Evolutionary conservation across 2,888 invertebrate species (phyloP).

Genomic region (Allolobophora icterica): DNA sequence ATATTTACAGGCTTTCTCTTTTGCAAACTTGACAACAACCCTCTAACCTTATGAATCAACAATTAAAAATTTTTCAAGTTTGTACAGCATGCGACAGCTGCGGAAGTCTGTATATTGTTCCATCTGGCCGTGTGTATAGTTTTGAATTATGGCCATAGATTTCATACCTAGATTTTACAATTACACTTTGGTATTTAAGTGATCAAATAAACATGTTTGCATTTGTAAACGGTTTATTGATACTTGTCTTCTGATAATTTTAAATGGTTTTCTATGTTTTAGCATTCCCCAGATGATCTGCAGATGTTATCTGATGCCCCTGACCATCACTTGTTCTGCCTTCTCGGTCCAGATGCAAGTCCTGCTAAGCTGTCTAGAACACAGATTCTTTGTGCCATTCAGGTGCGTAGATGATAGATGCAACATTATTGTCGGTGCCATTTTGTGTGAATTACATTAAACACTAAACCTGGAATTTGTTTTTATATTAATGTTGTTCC

Average conservation of each 20-base stretch:
- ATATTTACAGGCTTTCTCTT: not conserved
- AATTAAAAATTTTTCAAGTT: too few species aligned
- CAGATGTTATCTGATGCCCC: constrained; percentile 98
- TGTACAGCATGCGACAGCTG: too few species aligned
- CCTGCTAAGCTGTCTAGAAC: constrained; percentile 72
- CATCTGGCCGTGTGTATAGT: not conserved
- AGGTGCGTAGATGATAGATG: constrained; percentile 64
- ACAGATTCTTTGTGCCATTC: constrained; percentile 90
- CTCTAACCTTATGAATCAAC: too few species aligned
- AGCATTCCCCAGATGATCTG: constrained; percentile 97
- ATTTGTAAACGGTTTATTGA: not conserved
- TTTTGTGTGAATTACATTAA: not conserved
- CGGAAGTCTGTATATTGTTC: not conserved
- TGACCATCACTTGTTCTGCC: constrained; percentile 93
- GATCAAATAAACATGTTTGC: not conserved
- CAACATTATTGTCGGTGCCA: not conserved
- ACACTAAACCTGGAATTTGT: not conserved
- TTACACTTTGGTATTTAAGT: not conserved
- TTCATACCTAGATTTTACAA: not conserved
- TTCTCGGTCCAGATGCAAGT: constrained; percentile 79
- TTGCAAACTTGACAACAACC: not conserved
- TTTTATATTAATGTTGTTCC: not conserved
- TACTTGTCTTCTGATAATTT: not conserved
- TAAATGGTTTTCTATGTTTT: constrained; percentile 45
- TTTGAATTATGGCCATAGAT: not conserved